Percentiles rank a stretch among this genome's conserved stretches.
These are phyloP conservation scores for Colletes gigas DNA, from an alignment of 1,140 invertebrate genomes.

Conservation along the genomic window DNA sequence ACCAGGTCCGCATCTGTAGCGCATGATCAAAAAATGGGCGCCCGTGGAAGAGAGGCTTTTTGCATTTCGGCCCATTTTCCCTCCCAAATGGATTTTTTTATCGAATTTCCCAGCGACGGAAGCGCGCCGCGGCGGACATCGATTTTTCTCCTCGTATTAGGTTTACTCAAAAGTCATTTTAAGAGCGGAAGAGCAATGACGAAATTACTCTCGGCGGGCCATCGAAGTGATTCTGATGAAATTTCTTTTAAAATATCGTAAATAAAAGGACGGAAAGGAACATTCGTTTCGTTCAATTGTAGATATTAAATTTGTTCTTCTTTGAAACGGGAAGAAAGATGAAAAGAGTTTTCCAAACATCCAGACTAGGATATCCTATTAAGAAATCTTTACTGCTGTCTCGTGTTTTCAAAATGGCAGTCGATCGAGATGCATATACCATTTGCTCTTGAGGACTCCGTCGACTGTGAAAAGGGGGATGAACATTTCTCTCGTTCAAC, in stretches of 20 bases:
- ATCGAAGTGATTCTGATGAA: neutral
- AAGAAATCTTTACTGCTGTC: too few relatives aligned
- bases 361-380: too few relatives aligned
- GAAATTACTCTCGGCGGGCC: neutral
- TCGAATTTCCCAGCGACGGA: neutral
- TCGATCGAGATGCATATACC: too few relatives aligned
- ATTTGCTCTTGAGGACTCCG: neutral
- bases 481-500: too few relatives aligned
- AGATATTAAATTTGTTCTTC: too few relatives aligned
- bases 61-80: neutral
- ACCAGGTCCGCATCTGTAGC: constrained; percentile 1
- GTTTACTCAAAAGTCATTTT: neutral
- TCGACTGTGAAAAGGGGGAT: too few relatives aligned
- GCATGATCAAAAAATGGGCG: constrained; percentile 22
- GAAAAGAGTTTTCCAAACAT: too few relatives aligned
- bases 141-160: neutral
- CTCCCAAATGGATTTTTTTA: constrained; percentile 3
- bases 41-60: neutral
- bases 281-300: too few relatives aligned
- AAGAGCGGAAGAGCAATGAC: neutral
- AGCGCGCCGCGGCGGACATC: neutral
- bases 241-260: neutral
- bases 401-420: too few relatives aligned
- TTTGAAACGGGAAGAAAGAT: too few relatives aligned
- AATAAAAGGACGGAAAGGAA: too few relatives aligned